Evolutionary conservation across 2,888 invertebrate genomes (phyloP), one percentile per base, ranked within the genome.

Genomic region (Diadegma fenestrale): DNA sequence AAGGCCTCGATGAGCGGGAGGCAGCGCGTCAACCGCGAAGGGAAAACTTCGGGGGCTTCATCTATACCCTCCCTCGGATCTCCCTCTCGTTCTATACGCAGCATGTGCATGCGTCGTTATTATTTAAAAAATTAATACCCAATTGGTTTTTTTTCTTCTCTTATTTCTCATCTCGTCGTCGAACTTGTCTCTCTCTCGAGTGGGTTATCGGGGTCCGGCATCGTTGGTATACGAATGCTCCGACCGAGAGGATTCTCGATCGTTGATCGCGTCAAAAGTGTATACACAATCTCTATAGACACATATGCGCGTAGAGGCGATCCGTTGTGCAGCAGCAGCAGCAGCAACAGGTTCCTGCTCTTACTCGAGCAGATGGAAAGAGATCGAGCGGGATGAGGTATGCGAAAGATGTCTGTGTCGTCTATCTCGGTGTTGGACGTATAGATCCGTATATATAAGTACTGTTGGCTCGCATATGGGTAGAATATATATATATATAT

Each of bases 41-140:
- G 72, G 72, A 84, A 76, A 76, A 84, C 84, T 84, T 84, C 54
- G 66, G 58, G 80, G 84, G 84, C 84, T 84, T 84, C 84, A 41
- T 84, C 66, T 17, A 37, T 76, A 75, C 75, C 75, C 72, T 69
- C 45, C 64, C 7, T 54, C 12, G n/a, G n/a, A n/a, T n/a, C n/a
- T n/a, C n/a, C n/a, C n/a, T n/a, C n/a, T n/a, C n/a, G n/a, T n/a
- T n/a, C n/a, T n/a, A n/a, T n/a, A n/a, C n/a, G n/a, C n/a, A n/a
- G n/a, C n/a, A n/a, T n/a, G n/a, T n/a, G 12, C 12, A 45, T 45
- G 33, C 33, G 33, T 45, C 26, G 12, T 54, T 54, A 54, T 54
- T 54, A 54, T 54, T 54, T 26, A 12, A 22, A 12, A 22, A 54
- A 58, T 58, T 58, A 58, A 43, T 45, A 58, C 26, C 58, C 5